Percentiles rank a stretch among this genome's conserved stretches.
These are phyloP conservation scores for Chaetoderma sp. DNA, from an alignment of 2,888 invertebrate genomes.

Conservation along the genomic window DNA sequence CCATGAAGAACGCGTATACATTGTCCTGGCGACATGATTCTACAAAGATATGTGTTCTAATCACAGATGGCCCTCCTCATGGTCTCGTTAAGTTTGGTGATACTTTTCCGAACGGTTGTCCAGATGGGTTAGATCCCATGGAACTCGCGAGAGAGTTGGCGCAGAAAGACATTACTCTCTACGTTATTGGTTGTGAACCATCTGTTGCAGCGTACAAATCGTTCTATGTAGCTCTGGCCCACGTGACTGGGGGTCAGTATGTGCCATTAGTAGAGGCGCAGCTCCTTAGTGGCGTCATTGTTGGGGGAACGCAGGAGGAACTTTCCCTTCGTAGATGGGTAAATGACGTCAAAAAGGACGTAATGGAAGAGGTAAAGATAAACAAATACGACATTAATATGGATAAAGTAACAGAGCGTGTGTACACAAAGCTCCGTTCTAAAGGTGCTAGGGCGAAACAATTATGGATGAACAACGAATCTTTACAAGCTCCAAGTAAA, in stretches of 20 bases:
- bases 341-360: slow-evolving; percentile 33
- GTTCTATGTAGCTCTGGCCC: slow-evolving; percentile 40
- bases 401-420: neutral
- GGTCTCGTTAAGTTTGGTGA: slow-evolving; percentile 32
- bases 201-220: slow-evolving; percentile 31
- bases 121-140: slow-evolving; percentile 40
- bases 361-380: neutral
- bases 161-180: slow-evolving; percentile 38
- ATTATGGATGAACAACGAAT: neutral
- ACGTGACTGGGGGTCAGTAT: slow-evolving; percentile 44
- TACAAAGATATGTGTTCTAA: slow-evolving; percentile 40
- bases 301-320: slow-evolving; percentile 43
- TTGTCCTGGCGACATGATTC: slow-evolving; percentile 38
- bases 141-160: slow-evolving; percentile 31
- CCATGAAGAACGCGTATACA: slow-evolving; percentile 35
- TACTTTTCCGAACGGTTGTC: slow-evolving; percentile 40
- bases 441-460: neutral
- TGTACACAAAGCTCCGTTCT: neutral
- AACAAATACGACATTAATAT: neutral
- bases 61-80: slow-evolving; percentile 46
- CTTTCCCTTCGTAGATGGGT: slow-evolving; percentile 37
- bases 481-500: neutral
- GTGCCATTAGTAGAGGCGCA: slow-evolving; percentile 37
- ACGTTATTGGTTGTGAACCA: slow-evolving; percentile 42
- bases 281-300: slow-evolving; percentile 38